These are phyloP conservation scores for Cantharis rustica DNA, from an alignment of 2,888 invertebrate species.

Conservation along the genomic window DNA sequence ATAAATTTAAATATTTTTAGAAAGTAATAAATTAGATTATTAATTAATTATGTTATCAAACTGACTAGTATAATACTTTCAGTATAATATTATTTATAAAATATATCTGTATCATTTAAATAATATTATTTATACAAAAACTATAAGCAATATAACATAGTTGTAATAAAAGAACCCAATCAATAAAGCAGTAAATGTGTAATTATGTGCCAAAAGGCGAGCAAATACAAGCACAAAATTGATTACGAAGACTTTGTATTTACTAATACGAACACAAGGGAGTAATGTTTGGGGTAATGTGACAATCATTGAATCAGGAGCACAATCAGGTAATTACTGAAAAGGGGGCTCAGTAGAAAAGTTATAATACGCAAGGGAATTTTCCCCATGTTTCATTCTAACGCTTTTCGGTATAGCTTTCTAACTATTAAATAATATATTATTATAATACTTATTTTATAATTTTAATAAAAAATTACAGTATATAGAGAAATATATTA, in stretches of 20 bases:
- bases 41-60: no score
- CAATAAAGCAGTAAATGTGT: constrained; percentile 24
- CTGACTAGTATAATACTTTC: no score
- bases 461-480: no score
- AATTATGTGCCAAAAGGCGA: constrained; percentile 35
- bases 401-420: constrained; percentile 1
- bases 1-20: no score
- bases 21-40: no score
- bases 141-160: neutral
- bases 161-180: constrained; percentile 7
- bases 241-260: constrained; percentile 41
- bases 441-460: neutral
- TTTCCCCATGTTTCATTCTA: constrained; percentile 32
- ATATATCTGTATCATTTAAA: no score
- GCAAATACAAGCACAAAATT: constrained; percentile 42
- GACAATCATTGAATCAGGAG: constrained; percentile 52
- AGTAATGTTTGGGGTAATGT: constrained; percentile 49
- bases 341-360: constrained; percentile 49
- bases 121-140: neutral
- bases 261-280: constrained; percentile 45
- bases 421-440: neutral
- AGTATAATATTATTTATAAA: no score
- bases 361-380: constrained; percentile 46
- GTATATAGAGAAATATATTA: no score
- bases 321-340: constrained; percentile 55